These are phyloP conservation scores for Potamarius usumacintae DNA, from an alignment of 2,113 vertebrate species.

Conservation along the genomic window DNA sequence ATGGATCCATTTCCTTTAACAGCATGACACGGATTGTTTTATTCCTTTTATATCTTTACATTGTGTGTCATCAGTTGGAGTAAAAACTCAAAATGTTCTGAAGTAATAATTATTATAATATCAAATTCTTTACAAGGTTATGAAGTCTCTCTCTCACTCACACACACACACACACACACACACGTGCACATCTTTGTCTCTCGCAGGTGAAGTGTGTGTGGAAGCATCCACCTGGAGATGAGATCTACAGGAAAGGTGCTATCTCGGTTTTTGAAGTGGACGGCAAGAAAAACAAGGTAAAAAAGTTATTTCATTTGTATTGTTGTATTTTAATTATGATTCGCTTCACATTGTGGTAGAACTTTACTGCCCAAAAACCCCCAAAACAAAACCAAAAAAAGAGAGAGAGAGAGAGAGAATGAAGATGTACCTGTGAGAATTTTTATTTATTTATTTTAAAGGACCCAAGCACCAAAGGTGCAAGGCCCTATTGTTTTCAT, in stretches of 20 bases:
- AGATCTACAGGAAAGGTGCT: conserved; percentile 92
- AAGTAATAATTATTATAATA: background rate
- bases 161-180: background rate
- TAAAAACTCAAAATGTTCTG: background rate
- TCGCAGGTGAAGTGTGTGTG: conserved; percentile 93
- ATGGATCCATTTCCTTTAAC: background rate
- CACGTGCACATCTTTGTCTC: background rate
- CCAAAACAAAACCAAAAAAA: too few species aligned
- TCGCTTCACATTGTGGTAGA: background rate
- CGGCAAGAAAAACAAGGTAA: conserved; percentile 96
- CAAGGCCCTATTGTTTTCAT: too few species aligned
- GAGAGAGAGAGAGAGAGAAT: too few species aligned
- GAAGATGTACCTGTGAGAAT: too few species aligned
- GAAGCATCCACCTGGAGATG: conserved; percentile 94
- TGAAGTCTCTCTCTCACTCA: background rate
- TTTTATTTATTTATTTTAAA: too few species aligned
- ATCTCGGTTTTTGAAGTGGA: conserved; percentile 98
- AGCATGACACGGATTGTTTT: background rate
- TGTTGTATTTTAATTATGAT: background rate
- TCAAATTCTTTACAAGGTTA: background rate
- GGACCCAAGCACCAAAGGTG: too few species aligned
- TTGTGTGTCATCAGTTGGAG: background rate
- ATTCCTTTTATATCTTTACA: background rate
- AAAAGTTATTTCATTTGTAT: background rate
- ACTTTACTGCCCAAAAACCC: too few species aligned